Evolutionary conservation across 2,888 invertebrate species (phyloP), one percentile per base, ranked within the genome.

Genomic region (Leptinotarsa rubiginosa): DNA sequence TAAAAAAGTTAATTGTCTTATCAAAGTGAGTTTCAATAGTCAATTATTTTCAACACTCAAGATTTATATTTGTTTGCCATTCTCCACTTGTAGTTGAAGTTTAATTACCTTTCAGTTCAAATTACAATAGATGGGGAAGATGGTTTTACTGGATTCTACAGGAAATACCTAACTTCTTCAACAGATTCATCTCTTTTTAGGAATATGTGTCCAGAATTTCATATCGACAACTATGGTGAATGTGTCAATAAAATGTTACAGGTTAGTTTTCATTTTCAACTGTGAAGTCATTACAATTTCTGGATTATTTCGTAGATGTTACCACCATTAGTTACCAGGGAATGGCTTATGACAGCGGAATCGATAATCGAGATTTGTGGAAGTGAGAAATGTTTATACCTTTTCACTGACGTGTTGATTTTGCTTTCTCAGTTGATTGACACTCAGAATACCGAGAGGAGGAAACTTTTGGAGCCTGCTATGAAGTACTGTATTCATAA

Each of bases 401-500:
- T 84, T 18, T 72, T 87, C 3, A 83, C 84, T 1, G 85, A 87
- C 76, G 76, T 81, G 22, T 66, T 87, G 31, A 81, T 86, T 69
- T 71, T 87, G 20, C 71, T 87, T n/a, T 84, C 85, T 67, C 82
- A 86, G 70, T 75, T 86, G 25, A 79, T 81, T 1, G 80, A 81
- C 47, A 84, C 82, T 18, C 85, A 85, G 81, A 78, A 79, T 56
- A 65, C 70, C 18, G 80, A 81, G 66, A 78, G 76, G 3, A 73
- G 66, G 25, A 49, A 41, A 25, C 66, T 56, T 16, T 75, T 83
- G 47, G 70, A 81, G 41, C 66, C 75, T 15, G 83, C 84, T 13
- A 75, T 87, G 49, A 83, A 81, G 72, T 85, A 83, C 79, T 84
- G 82, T 75, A 65, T 87, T 52, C 82, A 83, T 65, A 83, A 85